Evolutionary conservation across 2,888 invertebrate genomes (phyloP), one percentile per base, ranked within the genome.

Genomic region (Hesperia comma): DNA sequence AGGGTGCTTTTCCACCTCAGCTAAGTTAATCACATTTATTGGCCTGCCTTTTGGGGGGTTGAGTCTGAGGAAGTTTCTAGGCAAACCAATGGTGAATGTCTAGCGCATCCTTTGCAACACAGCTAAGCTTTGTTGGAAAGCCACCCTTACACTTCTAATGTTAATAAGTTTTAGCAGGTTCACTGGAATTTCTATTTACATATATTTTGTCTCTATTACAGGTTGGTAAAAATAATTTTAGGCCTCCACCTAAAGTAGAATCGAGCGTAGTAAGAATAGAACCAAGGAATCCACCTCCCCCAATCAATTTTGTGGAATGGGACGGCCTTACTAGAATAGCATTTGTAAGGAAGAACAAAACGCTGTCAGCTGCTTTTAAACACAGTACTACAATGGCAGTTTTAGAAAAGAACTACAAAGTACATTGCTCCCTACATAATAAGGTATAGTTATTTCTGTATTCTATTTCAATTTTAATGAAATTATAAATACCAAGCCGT

Each of bases 161-260:
- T 26, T 26, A 26, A 4, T 26, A 26, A 4, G 2, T 26, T 26
- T 26, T 26, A 5, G 26, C 26, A 26, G 43, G 15, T 21, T 53
- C 5, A 21, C 7, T 4, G 7, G 4, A 12, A 21, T 10, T 14
- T n/a, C 12, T 10, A 53, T 14, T 12, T n/a, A n/a, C n/a, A 21
- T 7, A 14, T 26, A 17, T 12, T 26, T 7, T 37, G 1, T 37
- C 12, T 33, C 1, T 33, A 4, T 82, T 78, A 73, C 84, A 96
- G 95, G 98, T 99, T 78, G 99, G 99, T 1, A 98, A 97, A 91
- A 99, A 99, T 86, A 99, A 99, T 90, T 99, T 99, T 83, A 95
- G 97, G 71, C 99, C 99, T 17, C 99, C 99, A 51, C 99, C 99
- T 6, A 99, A 99, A 94, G 99, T 99, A 0, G 99, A 99, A 86